A percentile compares a stretch with the other conserved stretches of the same genome.
These are phyloP conservation scores for Lasioglossum oenotherae DNA, from an alignment of 2,888 invertebrate genomes.

Conservation along the genomic window DNA sequence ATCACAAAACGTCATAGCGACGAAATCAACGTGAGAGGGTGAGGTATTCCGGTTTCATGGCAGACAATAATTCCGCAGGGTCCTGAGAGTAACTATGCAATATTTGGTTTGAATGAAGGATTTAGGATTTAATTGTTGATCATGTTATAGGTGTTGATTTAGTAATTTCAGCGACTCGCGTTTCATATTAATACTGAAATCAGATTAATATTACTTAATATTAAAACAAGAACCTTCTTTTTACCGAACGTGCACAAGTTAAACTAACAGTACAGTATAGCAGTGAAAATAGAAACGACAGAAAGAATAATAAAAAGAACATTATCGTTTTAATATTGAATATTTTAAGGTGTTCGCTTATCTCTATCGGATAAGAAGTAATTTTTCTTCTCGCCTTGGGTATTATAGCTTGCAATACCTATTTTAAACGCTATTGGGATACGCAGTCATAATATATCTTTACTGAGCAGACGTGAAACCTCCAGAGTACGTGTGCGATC, in stretches of 20 bases:
- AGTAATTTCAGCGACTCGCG: neutral
- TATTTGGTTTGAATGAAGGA: neutral
- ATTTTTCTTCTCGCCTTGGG: neutral
- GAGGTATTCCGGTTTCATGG: constrained; percentile 10
- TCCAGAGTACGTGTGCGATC: neutral
- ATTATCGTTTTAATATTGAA: neutral
- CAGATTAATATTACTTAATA: neutral
- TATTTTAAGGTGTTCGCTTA: neutral
- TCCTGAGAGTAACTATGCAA: neutral
- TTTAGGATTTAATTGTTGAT: neutral
- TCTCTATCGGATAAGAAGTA: neutral
- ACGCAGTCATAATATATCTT: neutral
- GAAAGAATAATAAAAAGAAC: neutral
- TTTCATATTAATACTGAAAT: neutral
- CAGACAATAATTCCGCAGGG: constrained; percentile 11
- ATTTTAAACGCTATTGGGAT: neutral
- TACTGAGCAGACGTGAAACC: neutral
- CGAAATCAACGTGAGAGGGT: neutral
- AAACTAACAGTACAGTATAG: neutral
- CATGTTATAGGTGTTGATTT: neutral
- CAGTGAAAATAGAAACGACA: neutral
- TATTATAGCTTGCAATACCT: neutral
- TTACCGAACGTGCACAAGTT: neutral
- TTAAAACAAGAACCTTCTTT: neutral
- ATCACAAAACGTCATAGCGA: constrained; percentile 12